phyloP scores from a whole-genome alignment of 2,888 invertebrate species.

The Globia sparganii region DNA sequence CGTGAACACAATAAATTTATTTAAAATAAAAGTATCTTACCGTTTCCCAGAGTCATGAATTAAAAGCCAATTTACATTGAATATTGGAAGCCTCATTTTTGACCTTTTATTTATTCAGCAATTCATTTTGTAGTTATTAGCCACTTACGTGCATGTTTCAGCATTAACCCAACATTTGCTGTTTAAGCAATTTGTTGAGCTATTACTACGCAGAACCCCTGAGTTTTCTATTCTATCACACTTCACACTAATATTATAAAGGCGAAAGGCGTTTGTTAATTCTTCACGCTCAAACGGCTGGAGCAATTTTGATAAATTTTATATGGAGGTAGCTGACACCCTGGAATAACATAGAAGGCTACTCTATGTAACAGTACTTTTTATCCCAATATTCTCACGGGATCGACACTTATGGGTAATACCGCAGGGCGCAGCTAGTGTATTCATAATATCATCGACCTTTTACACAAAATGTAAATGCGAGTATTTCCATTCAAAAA shows the following conservation, averaged over 20 bases:
- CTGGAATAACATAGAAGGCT: no score
- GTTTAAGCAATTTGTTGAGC: neutral
- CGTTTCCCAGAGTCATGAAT: neutral
- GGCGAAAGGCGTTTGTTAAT: no score
- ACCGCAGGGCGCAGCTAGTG: no score
- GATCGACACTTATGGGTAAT: no score
- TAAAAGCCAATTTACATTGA: neutral
- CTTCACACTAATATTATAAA: no score
- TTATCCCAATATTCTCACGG: no score
- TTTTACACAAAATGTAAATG: neutral
- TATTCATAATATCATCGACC: neutral
- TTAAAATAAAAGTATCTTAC: neutral
- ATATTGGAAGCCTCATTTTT: neutral
- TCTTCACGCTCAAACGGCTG: no score
- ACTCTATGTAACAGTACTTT: no score
- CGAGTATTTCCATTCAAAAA: slow-evolving; percentile 6
- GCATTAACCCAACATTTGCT: neutral
- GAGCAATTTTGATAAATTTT: no score
- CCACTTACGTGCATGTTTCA: neutral
- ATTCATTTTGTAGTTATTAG: neutral
- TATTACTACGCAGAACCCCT: neutral
- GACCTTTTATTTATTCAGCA: neutral
- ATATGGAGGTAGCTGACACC: no score
- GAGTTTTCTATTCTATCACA: neutral
- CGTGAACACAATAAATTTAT: neutral